Base-by-base conservation (phyloP, 2,888 invertebrate species). In the Apodemia duryi region DNA sequence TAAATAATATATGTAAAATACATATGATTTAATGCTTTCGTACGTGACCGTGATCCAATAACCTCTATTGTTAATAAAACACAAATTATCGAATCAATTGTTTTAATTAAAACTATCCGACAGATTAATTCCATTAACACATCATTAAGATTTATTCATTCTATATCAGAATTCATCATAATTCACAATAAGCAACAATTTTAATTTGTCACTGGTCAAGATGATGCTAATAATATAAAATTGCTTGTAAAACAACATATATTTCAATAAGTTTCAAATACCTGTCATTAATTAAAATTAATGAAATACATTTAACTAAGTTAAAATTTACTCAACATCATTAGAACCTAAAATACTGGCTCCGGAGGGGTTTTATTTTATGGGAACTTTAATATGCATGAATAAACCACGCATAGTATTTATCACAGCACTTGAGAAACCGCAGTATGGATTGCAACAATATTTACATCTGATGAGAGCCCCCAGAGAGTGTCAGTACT, bases 371-470 rank as follows among this genome's bases (percentile, higher is more conserved):
- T 49, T 49, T 6, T 49, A 11, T 57, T 21, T 6, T 13, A 35
- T n/a, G 57, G 57, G 32, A 57, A 57, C 57, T 57, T 54, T 54
- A 57, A 2, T 32, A 57, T 32, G 35, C 57, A 57, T 57, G 57
- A 57, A 49, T 49, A 49, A 6, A 29, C 35, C 29, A 57, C 35
- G 11, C 32, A 57, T 46, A 46, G 46, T 46, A 46, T 57, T 80
- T 88, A 89, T 90, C 90, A 90, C 90, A 90, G 90, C 88, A 88
- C 85, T 89, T 81, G 83, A 82, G 80, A 80, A 82, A 82, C 84
- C 84, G 85, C 80, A 74, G 80, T 80, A 85, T 87, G 84, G 81
- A 73, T 78, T 78, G 82, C 78, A 72, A 79, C 77, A 78, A 76
- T 81, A 84, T 82, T 77, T 82, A 85, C 80, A 81, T 67, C 73